Evolutionary conservation across 2,113 vertebrate genomes (phyloP).

Genomic region (Pelecanoides urinatrix): DNA sequence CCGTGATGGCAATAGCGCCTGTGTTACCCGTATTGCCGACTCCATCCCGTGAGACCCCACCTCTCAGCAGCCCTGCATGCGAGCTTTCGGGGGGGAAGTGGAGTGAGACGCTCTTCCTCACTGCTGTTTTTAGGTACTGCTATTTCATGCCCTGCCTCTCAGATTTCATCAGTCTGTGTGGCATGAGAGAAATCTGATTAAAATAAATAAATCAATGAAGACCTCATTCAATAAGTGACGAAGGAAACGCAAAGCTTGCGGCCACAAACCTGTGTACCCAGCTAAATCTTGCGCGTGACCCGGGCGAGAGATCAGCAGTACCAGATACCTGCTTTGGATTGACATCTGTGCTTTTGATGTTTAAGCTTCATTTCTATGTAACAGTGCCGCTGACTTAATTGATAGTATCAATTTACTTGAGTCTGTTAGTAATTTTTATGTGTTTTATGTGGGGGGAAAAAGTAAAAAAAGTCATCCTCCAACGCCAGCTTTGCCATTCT

Average conservation of each 20-base stretch:
- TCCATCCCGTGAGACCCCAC: rapidly evolving
- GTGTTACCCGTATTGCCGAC: rapidly evolving
- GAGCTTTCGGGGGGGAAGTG: background rate
- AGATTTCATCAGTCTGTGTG: background rate
- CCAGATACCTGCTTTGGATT: background rate
- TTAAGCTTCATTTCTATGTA: background rate
- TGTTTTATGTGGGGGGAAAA: background rate
- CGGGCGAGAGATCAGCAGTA: background rate
- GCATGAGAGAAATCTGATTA: background rate
- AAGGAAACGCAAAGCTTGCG: background rate
- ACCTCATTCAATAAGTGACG: background rate
- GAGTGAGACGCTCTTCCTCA: rapidly evolving
- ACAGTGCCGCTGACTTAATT: background rate
- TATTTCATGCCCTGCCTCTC: background rate
- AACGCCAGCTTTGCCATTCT: background rate
- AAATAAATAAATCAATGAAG: background rate
- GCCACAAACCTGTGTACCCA: background rate
- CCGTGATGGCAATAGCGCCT: rapidly evolving
- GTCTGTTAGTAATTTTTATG: background rate
- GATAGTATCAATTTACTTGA: background rate
- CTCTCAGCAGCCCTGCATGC: rapidly evolving
- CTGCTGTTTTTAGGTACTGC: background rate
- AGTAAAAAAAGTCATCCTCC: background rate
- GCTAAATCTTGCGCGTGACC: rapidly evolving
- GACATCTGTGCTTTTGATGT: background rate